These are phyloP conservation scores for Silurus aristotelis DNA, from an alignment of 2,797 vertebrate genomes.

Conservation along the genomic window DNA sequence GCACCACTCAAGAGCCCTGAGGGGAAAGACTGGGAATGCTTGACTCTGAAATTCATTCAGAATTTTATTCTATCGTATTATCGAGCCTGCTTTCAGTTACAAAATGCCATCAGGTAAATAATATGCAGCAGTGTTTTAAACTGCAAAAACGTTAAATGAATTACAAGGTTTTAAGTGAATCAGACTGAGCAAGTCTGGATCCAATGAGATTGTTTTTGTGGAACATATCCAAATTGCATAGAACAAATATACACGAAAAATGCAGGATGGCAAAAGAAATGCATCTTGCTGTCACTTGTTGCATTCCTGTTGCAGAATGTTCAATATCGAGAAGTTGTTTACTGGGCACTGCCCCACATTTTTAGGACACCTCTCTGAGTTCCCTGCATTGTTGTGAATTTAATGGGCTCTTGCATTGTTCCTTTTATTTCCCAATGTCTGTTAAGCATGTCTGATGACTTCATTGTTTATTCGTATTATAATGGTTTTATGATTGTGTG, in stretches of 20 bases:
- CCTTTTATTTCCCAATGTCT: constrained; percentile 16
- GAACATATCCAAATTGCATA: constrained; percentile 19
- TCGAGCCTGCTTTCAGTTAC: constrained; percentile 12
- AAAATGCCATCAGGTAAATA: background rate
- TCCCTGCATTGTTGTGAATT: constrained; percentile 41
- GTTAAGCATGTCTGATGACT: background rate
- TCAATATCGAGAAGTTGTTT: constrained; percentile 3
- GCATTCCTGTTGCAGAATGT: constrained; percentile 4
- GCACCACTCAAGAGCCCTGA: constrained; percentile 43
- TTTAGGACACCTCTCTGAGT: constrained; percentile 22
- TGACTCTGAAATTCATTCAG: background rate
- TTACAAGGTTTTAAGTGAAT: background rate
- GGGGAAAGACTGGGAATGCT: background rate
- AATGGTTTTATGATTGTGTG: background rate
- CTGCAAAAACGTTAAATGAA: background rate
- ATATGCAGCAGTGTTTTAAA: background rate
- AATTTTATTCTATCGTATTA: background rate
- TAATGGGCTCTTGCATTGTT: constrained; percentile 30
- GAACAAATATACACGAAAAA: background rate
- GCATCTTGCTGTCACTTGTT: constrained; percentile 19
- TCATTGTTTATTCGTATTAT: background rate
- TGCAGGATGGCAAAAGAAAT: background rate
- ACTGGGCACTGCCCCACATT: constrained; percentile 27
- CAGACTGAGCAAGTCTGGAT: constrained; percentile 22
- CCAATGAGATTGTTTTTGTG: constrained; percentile 19